These are phyloP conservation scores for Poecilia velifera DNA, from an alignment of 2,797 vertebrate species.

Conservation along the genomic window DNA sequence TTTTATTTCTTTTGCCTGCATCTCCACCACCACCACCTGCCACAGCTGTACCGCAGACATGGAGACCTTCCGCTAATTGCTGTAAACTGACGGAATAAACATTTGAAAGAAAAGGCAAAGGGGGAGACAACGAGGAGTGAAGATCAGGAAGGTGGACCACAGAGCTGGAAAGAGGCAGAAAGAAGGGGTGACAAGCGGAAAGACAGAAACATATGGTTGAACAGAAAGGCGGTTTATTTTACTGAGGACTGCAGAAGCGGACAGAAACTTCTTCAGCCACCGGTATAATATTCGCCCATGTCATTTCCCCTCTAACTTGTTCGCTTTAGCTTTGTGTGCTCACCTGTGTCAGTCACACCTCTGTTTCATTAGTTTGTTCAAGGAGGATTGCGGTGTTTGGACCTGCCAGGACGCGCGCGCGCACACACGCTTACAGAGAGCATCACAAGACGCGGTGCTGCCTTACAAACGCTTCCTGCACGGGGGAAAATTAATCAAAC, in stretches of 20 bases:
- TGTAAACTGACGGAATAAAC: conserved; percentile 3
- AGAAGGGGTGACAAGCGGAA: conserved; percentile 24
- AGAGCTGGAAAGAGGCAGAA: not conserved
- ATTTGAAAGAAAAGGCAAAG: not conserved
- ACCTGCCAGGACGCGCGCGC: conserved; percentile 44
- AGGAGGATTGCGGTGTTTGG: conserved; percentile 55
- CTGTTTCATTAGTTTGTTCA: conserved; percentile 57
- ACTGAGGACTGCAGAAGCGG: conserved; percentile 21
- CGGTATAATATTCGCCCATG: not conserved
- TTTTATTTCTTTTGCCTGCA: conserved; percentile 58
- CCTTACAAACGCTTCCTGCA: conserved; percentile 38
- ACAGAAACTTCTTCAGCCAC: conserved; percentile 58
- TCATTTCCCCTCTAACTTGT: not conserved
- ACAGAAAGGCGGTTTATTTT: conserved; percentile 32
- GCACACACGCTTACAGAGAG: conserved; percentile 8
- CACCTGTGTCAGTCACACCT: conserved; percentile 39
- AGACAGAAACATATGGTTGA: conserved; percentile 68
- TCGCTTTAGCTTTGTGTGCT: not conserved
- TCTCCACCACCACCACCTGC: conserved; percentile 66
- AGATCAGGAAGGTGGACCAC: not conserved
- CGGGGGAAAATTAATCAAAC: conserved; percentile 64
- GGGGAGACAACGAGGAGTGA: not conserved
- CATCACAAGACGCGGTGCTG: conserved; percentile 71
- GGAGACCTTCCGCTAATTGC: conserved; percentile 50
- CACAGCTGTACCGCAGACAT: conserved; percentile 61